phyloP scores from a whole-genome alignment of 2,888 invertebrate genomes.

The Yponomeuta cagnagella region DNA sequence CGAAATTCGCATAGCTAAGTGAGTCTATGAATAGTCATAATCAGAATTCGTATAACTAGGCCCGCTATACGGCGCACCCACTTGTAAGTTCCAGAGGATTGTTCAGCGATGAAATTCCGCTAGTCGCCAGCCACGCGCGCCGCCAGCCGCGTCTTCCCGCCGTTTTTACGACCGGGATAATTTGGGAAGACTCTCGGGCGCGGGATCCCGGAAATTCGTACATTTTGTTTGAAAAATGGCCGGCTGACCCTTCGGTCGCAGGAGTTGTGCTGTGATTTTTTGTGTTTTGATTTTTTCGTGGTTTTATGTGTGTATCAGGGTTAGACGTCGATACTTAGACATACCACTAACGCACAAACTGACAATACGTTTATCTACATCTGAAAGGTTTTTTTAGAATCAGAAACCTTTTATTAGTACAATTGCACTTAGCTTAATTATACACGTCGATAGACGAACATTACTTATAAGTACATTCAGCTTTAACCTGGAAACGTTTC shows the following conservation, averaged over 20 bases:
- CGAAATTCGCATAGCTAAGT: no score
- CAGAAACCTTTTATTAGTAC: no score
- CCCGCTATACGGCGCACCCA: constrained; percentile 48
- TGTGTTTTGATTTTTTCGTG: background rate
- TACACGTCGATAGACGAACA: no score
- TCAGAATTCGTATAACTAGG: background rate
- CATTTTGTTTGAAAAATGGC: constrained; percentile 2
- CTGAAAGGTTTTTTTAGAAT: no score
- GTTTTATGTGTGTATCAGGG: background rate
- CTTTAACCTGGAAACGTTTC: no score
- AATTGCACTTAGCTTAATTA: no score
- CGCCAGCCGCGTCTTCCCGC: constrained; percentile 37
- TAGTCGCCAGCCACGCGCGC: constrained; percentile 58
- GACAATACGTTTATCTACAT: no score
- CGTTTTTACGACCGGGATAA: constrained; percentile 16
- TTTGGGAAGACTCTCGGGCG: background rate
- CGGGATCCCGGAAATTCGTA: background rate
- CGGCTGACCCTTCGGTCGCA: background rate
- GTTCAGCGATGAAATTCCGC: constrained; percentile 60
- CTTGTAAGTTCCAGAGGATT: constrained; percentile 77
- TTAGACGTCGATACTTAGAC: background rate
- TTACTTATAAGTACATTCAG: no score
- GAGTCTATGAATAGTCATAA: no score
- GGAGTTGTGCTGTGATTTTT: constrained; percentile 1
- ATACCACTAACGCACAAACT: background rate